Evolutionary conservation across 2,888 invertebrate genomes (phyloP), one percentile per base, ranked within the genome.

Genomic region (Argyresthia albistria): DNA sequence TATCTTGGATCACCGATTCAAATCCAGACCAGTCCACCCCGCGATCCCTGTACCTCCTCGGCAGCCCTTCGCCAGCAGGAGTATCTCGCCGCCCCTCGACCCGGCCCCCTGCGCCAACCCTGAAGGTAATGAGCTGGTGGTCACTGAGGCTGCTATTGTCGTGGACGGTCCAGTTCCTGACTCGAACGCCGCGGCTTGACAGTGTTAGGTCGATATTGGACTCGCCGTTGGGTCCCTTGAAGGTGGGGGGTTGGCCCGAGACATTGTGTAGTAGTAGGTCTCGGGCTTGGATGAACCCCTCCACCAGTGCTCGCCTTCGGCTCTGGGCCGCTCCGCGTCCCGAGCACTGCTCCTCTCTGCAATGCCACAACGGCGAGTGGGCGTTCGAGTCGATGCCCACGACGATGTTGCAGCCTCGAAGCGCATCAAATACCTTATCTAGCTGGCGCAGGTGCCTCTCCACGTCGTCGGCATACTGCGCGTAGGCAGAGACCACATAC

Each of bases 401-500:
- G 16, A 51, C 9, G 4, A 54, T 43, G 8, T 10, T 11, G 7
- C 12, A 8, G 9, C 47, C 54, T 37, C 46, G 50, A 2, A 50
- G 50, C 50, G 36, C 10, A 15, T 50, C 51, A 1, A 43, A 14
- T 1, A 42, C 52, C n/a, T 10, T 25, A 15, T 48, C 4, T 43
- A 55, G 25, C 0, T 51, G 3, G 8, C 0, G 37, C 2, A 62
- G 43, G 51, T 63, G 60, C 0, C 2, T 14, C 8, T 50, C 43
- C 4, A 59, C 58, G n/a, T 56, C 51, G 12, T 61, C 46, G 37
- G 53, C 50, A 49, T 60, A 62, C 49, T 62, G 56, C 16, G 55
- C 64, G 46, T 61, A 62, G 8, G 55, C 59, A 4, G 60, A 61
- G 3, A 59, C 54, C 6, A 56, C 15, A 54, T 59, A 56, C 2